phyloP scores from a whole-genome alignment of 2,797 vertebrate genomes.

The Gallinago nigripennis region DNA sequence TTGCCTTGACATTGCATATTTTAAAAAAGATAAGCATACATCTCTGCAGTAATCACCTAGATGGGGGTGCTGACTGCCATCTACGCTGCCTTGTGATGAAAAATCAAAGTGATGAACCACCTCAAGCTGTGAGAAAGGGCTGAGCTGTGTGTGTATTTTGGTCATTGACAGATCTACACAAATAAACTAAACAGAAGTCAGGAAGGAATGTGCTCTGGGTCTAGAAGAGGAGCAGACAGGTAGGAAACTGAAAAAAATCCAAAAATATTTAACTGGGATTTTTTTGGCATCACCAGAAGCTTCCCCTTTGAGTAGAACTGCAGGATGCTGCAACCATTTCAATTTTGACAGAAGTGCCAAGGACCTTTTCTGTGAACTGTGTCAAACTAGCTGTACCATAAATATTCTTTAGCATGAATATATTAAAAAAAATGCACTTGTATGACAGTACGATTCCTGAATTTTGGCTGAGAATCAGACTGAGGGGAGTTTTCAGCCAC shows the following conservation, averaged over 20 bases:
- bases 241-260: background rate
- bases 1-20: background rate
- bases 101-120: background rate
- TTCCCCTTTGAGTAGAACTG: background rate
- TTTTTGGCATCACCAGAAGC: background rate
- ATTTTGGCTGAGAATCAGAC: background rate
- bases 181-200: background rate
- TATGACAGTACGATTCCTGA: no score
- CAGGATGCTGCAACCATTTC: rapidly evolving
- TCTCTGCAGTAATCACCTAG: background rate
- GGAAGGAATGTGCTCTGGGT: rapidly evolving
- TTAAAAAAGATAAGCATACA: background rate
- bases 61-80: background rate
- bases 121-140: background rate
- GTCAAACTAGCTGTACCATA: background rate
- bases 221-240: background rate
- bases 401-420: background rate
- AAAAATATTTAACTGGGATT: background rate
- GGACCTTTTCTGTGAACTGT: background rate
- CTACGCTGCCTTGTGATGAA: rapidly evolving
- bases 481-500: background rate
- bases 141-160: background rate
- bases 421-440: background rate
- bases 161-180: no score
- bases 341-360: background rate